Percentiles rank a stretch among this genome's conserved stretches.
These are phyloP conservation scores for Pseudoatta argentina DNA, from an alignment of 1,140 invertebrate species.

Conservation along the genomic window DNA sequence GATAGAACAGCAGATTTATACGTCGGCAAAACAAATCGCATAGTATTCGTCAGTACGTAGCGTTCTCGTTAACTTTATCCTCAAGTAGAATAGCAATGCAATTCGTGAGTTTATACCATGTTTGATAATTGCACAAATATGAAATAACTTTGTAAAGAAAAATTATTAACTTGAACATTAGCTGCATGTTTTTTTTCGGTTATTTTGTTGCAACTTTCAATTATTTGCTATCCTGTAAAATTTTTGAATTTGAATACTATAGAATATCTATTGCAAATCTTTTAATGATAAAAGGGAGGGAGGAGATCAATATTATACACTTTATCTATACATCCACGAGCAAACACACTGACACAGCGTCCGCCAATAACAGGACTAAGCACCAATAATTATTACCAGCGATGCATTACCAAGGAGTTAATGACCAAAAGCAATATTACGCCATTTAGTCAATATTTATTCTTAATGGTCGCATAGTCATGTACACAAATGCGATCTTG, in stretches of 20 bases:
- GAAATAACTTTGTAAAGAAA: background rate
- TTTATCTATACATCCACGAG: conserved; percentile 17
- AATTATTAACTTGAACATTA: background rate
- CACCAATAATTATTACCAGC: conserved; percentile 46
- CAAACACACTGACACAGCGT: conserved; percentile 8
- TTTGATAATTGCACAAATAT: background rate
- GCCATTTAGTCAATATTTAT: conserved; percentile 49
- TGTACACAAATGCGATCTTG: conserved; percentile 6
- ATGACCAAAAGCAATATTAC: conserved; percentile 40
- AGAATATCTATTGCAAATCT: background rate
- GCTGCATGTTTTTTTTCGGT: background rate
- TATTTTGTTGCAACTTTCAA: background rate
- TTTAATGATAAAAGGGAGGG: background rate
- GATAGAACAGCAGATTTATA: background rate
- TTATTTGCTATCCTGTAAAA: background rate
- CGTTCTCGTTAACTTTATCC: conserved; percentile 10
- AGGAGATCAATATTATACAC: background rate
- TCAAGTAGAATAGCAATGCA: background rate
- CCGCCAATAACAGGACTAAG: conserved; percentile 6
- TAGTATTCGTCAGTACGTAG: background rate
- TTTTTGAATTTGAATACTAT: background rate
- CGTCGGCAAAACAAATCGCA: background rate
- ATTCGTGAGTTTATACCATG: background rate
- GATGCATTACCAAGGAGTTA: conserved; percentile 15
- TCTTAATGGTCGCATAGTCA: background rate